These are phyloP conservation scores for Eurosta solidaginis DNA, from an alignment of 1,140 invertebrate species.

Conservation along the genomic window DNA sequence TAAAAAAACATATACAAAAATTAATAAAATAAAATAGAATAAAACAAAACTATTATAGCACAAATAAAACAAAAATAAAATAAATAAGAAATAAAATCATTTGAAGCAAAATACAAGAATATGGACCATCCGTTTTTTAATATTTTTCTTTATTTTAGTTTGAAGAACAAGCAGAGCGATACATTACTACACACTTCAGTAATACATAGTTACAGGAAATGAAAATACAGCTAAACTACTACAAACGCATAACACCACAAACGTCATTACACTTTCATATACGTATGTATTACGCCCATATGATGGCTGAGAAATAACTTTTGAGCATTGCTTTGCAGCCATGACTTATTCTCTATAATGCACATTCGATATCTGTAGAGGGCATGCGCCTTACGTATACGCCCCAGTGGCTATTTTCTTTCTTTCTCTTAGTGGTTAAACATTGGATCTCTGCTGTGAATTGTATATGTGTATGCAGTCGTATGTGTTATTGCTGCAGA, in stretches of 20 bases:
- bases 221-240: not conserved
- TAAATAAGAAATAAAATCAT: not conserved
- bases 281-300: not conserved
- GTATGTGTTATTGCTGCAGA: not conserved
- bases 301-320: not conserved
- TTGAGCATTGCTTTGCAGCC: not conserved
- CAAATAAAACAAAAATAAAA: not conserved
- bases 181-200: too few relatives aligned
- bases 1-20: not conserved
- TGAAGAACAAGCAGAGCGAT: too few relatives aligned
- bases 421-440: not conserved
- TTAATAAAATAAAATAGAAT: not conserved
- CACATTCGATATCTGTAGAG: not conserved
- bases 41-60: not conserved
- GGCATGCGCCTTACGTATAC: slow-evolving; percentile 18
- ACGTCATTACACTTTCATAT: too few relatives aligned
- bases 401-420: not conserved
- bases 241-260: not conserved
- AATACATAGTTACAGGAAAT: too few relatives aligned
- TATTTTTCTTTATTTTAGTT: too few relatives aligned
- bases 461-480: not conserved
- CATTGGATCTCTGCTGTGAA: not conserved
- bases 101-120: not conserved
- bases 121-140: too few relatives aligned
- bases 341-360: not conserved